Evolutionary conservation across 2,888 invertebrate species (phyloP).

Genomic region (Syrphus vitripennis): DNA sequence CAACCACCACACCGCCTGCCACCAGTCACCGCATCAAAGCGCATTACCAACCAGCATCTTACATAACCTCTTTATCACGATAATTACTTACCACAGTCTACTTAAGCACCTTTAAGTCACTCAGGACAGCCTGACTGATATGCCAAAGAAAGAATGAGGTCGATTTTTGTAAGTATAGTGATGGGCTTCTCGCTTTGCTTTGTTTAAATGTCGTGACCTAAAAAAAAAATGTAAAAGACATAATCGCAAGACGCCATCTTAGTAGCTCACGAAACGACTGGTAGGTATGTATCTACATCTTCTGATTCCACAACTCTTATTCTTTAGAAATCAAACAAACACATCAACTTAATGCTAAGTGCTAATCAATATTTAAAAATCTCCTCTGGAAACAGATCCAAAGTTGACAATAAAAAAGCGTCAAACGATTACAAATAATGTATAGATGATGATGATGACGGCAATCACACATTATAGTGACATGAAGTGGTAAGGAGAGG

Average conservation of each 20-base stretch:
- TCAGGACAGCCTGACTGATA: slow-evolving; percentile 21
- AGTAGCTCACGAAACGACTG: slow-evolving; percentile 26
- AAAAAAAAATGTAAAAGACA: slow-evolving; percentile 36
- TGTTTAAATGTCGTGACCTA: slow-evolving; percentile 62
- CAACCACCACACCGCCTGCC: neutral
- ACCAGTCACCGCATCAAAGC: neutral
- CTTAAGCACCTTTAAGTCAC: slow-evolving; percentile 31
- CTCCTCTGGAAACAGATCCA: slow-evolving; percentile 42
- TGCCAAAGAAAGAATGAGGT: slow-evolving; percentile 16
- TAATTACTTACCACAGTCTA: slow-evolving; percentile 5
- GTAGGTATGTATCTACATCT: slow-evolving; percentile 10
- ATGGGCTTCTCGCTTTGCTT: neutral
- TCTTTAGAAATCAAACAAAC: slow-evolving; percentile 4
- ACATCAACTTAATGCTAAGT: slow-evolving; percentile 38
- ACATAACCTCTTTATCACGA: slow-evolving; percentile 22
- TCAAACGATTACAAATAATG: slow-evolving; percentile 43
- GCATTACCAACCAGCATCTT: neutral
- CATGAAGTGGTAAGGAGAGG: neutral
- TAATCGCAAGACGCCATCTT: slow-evolving; percentile 30
- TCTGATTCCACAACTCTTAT: neutral
- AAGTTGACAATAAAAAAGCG: slow-evolving; percentile 34
- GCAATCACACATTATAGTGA: neutral
- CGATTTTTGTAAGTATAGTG: slow-evolving; percentile 12
- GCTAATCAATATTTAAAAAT: slow-evolving; percentile 65
- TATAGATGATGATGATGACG: neutral